A percentile compares a stretch with the other conserved stretches of the same genome.
Evolutionary conservation across 2,888 invertebrate species (phyloP).

Genomic region (Dendrolimus pini): DNA sequence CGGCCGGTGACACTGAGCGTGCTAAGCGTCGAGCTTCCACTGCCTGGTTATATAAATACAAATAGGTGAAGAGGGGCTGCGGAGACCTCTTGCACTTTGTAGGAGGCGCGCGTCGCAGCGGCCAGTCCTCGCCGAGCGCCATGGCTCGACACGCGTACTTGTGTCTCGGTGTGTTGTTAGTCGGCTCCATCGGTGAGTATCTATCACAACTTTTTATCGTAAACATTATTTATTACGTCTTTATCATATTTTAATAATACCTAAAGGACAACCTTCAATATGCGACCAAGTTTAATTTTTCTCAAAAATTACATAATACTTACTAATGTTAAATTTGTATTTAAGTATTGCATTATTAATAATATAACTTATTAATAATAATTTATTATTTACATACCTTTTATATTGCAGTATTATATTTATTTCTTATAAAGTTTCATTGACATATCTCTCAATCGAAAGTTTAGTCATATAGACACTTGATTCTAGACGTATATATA

Average conservation of each 20-base stretch:
- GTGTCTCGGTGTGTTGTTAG: constrained; percentile 64
- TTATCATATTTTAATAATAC: not conserved
- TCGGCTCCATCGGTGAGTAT: constrained; percentile 69
- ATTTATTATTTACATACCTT: too few relatives aligned
- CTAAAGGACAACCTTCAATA: too few relatives aligned
- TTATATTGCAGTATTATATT: too few relatives aligned
- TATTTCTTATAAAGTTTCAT: too few relatives aligned
- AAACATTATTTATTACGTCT: not conserved
- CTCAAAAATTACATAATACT: too few relatives aligned
- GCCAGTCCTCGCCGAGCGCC: constrained; percentile 70
- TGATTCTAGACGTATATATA: too few relatives aligned
- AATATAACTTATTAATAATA: too few relatives aligned
- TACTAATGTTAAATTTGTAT: too few relatives aligned
- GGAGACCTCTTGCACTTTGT: constrained; percentile 72
- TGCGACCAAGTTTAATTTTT: too few relatives aligned
- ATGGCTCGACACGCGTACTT: constrained; percentile 75
- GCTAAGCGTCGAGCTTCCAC: constrained; percentile 40
- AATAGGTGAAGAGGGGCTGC: constrained; percentile 74
- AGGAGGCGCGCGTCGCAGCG: constrained; percentile 55
- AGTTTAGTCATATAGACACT: too few relatives aligned
- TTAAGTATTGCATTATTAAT: too few relatives aligned
- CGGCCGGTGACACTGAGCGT: constrained; percentile 42
- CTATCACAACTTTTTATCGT: not conserved
- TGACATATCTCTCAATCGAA: too few relatives aligned
- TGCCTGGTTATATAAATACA: constrained; percentile 73